These are phyloP conservation scores for Tautogolabrus adspersus DNA, from an alignment of 2,113 vertebrate genomes.

Conservation along the genomic window DNA sequence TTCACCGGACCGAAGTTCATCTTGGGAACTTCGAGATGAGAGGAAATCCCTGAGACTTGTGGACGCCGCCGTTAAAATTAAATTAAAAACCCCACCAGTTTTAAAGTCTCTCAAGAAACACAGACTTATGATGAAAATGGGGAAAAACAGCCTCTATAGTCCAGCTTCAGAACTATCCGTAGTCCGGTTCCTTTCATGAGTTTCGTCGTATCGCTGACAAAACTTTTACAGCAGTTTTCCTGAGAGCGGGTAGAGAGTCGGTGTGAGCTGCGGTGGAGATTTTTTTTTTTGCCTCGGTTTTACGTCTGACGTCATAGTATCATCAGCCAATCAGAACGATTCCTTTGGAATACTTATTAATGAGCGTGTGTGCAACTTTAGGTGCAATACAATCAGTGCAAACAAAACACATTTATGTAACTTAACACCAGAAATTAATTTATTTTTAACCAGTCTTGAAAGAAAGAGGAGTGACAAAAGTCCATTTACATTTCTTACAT, in stretches of 20 bases:
- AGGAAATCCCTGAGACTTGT: conserved; percentile 56
- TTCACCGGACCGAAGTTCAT: conserved; percentile 77
- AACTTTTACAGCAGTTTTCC: background rate
- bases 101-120: background rate
- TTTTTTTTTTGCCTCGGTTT: background rate
- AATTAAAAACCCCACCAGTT: conserved; percentile 3
- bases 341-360: background rate
- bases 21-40: conserved; percentile 72
- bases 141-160: background rate
- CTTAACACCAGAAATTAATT: too few species aligned
- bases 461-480: too few species aligned
- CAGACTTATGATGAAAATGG: background rate
- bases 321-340: conserved; percentile 50
- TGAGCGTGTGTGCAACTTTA: background rate
- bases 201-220: background rate
- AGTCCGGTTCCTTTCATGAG: conserved; percentile 43
- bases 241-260: background rate
- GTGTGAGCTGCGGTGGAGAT: background rate
- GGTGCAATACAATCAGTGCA: too few species aligned
- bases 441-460: too few species aligned
- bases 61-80: conserved; percentile 19
- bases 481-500: too few species aligned
- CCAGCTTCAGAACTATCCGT: conserved; percentile 35
- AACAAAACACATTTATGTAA: background rate
- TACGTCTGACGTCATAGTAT: conserved; percentile 24